Percentiles rank a stretch among this genome's conserved stretches.
Evolutionary conservation across 2,797 vertebrate genomes (phyloP).

Genomic region (Graptemys geographica): DNA sequence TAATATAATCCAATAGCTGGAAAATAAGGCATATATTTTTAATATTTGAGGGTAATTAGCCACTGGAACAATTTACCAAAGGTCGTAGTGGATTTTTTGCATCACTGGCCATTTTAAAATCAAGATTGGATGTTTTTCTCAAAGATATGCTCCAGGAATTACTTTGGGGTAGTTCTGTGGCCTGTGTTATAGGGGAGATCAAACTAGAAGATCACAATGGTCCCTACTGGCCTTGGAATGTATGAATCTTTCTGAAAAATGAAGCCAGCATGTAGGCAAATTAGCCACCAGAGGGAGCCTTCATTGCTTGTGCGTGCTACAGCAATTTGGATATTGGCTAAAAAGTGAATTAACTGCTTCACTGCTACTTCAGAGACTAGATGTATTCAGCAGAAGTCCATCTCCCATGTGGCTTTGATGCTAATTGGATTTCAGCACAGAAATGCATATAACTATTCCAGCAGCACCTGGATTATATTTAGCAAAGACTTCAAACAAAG

Average conservation of each 20-base stretch:
- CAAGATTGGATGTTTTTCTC: too few species aligned
- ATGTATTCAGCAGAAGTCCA: neutral
- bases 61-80: too few species aligned
- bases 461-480: fast-evolving
- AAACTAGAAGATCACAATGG: too few species aligned
- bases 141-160: too few species aligned
- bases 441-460: neutral
- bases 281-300: conserved; percentile 56
- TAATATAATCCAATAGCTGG: too few species aligned
- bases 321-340: fast-evolving
- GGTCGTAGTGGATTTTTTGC: too few species aligned
- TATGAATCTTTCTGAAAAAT: neutral
- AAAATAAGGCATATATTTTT: too few species aligned
- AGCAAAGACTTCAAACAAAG: neutral
- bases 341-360: neutral
- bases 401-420: neutral
- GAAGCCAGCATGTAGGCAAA: neutral
- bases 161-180: too few species aligned
- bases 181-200: too few species aligned
- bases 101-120: too few species aligned
- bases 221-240: too few species aligned
- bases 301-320: neutral
- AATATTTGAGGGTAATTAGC: too few species aligned
- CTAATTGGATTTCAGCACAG: neutral
- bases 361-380: fast-evolving